phyloP scores from a whole-genome alignment of 2,888 invertebrate species.

The Rhingia rostrata region DNA sequence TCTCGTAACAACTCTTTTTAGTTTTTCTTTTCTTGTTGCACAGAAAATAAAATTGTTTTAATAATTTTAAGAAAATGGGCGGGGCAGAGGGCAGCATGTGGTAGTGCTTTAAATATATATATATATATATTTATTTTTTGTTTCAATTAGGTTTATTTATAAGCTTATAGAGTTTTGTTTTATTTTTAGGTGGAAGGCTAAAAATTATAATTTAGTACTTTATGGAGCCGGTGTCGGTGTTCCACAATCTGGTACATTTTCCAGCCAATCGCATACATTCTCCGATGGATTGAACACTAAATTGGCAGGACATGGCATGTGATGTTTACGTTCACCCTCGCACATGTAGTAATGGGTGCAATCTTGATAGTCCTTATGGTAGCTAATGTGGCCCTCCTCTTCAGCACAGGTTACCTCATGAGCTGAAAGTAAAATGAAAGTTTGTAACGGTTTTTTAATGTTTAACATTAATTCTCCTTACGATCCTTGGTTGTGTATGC shows the following conservation, averaged over 20 bases:
- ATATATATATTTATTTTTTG: not conserved
- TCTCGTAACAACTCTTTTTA: slow-evolving; percentile 45
- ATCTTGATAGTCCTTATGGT: slow-evolving; percentile 94
- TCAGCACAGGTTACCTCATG: slow-evolving; percentile 95
- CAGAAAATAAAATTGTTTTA: slow-evolving; percentile 20
- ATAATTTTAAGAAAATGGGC: slow-evolving; percentile 34
- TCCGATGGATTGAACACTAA: slow-evolving; percentile 96
- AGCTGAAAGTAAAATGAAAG: slow-evolving; percentile 84
- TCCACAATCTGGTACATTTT: slow-evolving; percentile 94
- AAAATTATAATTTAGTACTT: slow-evolving; percentile 25
- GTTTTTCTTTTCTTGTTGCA: slow-evolving; percentile 39
- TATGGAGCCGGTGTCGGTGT: slow-evolving; percentile 87
- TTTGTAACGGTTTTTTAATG: not conserved
- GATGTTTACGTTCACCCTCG: slow-evolving; percentile 96
- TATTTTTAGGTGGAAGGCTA: slow-evolving; percentile 50
- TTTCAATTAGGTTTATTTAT: slow-evolving; percentile 18
- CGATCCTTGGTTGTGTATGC: slow-evolving; percentile 95
- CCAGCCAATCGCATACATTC: slow-evolving; percentile 98
- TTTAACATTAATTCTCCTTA: slow-evolving; percentile 84
- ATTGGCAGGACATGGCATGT: slow-evolving; percentile 97
- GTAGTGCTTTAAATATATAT: slow-evolving; percentile 14
- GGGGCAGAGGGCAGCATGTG: slow-evolving; percentile 46
- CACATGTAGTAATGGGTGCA: slow-evolving; percentile 98
- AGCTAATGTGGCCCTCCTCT: slow-evolving; percentile 97
- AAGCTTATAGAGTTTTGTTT: slow-evolving; percentile 22